Conservation (phyloP, 1,140 invertebrate genomes). For the Neodiprion lecontei region DNA sequence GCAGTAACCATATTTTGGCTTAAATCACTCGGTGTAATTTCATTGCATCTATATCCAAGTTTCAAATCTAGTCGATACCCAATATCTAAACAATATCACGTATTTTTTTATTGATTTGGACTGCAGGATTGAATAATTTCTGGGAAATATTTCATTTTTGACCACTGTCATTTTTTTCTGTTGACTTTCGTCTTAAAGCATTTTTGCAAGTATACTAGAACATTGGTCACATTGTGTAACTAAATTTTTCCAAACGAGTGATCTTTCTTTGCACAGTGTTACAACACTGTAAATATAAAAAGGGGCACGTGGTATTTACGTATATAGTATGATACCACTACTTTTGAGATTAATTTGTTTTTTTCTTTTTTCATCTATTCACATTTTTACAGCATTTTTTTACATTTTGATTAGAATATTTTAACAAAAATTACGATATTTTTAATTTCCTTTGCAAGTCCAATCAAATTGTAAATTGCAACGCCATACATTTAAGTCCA, state of each 20-base stretch:
- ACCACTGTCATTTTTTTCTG: background rate
- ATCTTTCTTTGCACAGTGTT: background rate
- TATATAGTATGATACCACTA: background rate
- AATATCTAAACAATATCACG: too few species aligned
- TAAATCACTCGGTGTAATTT: too few species aligned
- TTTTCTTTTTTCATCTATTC: background rate
- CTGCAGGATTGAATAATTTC: background rate
- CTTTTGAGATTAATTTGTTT: background rate
- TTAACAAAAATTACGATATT: too few species aligned
- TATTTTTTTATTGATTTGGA: too few species aligned
- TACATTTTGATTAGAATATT: background rate
- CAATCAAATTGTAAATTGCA: background rate
- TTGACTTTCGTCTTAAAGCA: background rate
- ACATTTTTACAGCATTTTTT: conserved; percentile 5
- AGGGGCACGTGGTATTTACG: too few species aligned
- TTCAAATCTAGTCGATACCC: too few species aligned
- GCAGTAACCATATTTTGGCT: too few species aligned
- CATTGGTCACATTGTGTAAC: too few species aligned
- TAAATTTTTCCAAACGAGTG: background rate
- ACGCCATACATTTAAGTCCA: background rate
- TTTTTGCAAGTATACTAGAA: too few species aligned
- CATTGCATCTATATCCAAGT: too few species aligned
- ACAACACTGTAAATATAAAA: background rate
- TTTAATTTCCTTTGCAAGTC: background rate
- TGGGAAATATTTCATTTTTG: background rate